Conservation (phyloP, 2,113 vertebrate genomes). For the human region GRCh38 chr14:78201001-78201500, state of each 20-base stretch:
- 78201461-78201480: neutral
- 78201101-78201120: conserved; percentile 51
- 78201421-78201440: neutral
- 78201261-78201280: conserved; percentile 23
- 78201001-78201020: neutral
- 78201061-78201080: conserved; percentile 18
- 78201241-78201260: neutral
- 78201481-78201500: neutral
- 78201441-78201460: neutral
- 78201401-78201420: neutral
- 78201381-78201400: neutral
- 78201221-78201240: conserved; percentile 70
- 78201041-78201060: neutral
- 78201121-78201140: conserved; percentile 49
- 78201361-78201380: neutral
- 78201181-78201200: conserved; percentile 63
- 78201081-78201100: conserved; percentile 44
- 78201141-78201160: conserved; percentile 73
- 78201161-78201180: conserved; percentile 33
- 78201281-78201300: neutral
- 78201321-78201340: neutral
- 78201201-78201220: conserved; percentile 64
- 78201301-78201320: neutral
- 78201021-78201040: neutral
- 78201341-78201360: neutral